Evolutionary conservation across 2,888 invertebrate species (phyloP).

Genomic region (Galerucella pusilla): DNA sequence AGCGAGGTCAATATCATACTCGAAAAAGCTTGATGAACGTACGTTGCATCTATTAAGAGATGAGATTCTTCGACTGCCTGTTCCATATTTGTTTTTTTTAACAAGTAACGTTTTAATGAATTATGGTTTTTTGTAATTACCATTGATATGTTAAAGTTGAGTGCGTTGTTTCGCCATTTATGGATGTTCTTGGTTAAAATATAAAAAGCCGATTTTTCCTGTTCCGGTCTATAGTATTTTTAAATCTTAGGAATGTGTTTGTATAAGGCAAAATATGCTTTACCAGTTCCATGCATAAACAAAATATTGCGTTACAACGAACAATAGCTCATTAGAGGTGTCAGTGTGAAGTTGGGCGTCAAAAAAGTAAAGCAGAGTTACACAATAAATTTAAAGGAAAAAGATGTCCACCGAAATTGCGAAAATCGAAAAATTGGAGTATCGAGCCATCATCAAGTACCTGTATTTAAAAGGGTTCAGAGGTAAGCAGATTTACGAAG

Average conservation of each 20-base stretch:
- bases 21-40: not conserved
- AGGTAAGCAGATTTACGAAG: no score
- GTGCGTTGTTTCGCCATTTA: slow-evolving; percentile 1
- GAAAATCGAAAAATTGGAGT: no score
- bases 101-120: not conserved
- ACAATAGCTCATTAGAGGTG: no score
- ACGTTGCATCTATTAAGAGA: slow-evolving; percentile 1
- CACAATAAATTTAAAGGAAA: no score
- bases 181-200: not conserved
- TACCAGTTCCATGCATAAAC: no score
- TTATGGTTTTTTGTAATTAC: slow-evolving; percentile 9
- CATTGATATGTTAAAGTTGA: slow-evolving; percentile 9
- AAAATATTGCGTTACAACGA: no score
- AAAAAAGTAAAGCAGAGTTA: no score
- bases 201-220: slow-evolving; percentile 1
- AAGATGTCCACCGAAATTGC: no score
- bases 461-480: no score
- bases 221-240: not conserved
- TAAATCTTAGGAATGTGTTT: not conserved
- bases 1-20: slow-evolving; percentile 25
- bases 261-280: not conserved
- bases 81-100: not conserved
- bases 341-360: no score
- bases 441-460: no score
- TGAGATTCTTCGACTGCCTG: not conserved